phyloP scores from a whole-genome alignment of 2,113 vertebrate species.

The Pandion haliaetus region DNA sequence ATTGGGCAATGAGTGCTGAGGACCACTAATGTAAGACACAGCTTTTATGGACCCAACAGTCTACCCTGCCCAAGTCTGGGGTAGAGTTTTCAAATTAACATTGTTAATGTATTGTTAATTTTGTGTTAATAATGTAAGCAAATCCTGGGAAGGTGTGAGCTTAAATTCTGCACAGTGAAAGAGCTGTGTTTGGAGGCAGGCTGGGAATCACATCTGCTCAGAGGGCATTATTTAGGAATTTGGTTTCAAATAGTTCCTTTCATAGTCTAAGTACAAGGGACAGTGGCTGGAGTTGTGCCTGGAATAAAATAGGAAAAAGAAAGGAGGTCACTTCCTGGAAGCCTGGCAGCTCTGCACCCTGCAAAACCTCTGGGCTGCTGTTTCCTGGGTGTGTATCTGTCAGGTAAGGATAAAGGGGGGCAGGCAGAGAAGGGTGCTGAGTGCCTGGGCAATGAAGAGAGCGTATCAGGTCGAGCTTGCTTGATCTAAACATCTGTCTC shows the following conservation, averaged over 20 bases:
- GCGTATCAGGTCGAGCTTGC: not conserved
- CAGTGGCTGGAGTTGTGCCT: conserved; percentile 47
- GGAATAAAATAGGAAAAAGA: conserved; percentile 35
- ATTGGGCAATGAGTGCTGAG: not conserved
- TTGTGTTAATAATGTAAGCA: not conserved
- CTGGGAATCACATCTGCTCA: conserved; percentile 11
- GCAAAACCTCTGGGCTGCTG: not conserved
- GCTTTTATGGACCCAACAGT: not conserved
- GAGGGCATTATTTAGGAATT: conserved; percentile 56
- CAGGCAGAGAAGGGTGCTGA: not conserved
- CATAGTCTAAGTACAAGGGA: conserved; percentile 32
- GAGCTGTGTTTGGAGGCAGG: conserved; percentile 22
- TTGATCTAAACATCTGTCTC: not conserved
- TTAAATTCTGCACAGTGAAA: not conserved
- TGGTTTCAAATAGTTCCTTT: conserved; percentile 47
- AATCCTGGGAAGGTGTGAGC: not conserved
- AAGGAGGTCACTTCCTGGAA: not conserved
- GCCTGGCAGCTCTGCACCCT: not conserved
- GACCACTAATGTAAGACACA: not conserved
- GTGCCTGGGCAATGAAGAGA: not conserved
- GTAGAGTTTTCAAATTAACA: not conserved
- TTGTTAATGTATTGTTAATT: conserved; percentile 27
- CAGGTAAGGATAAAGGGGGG: not conserved
- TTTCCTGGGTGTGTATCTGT: fast-evolving
- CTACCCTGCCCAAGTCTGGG: not conserved